Evolutionary conservation across 2,797 vertebrate genomes (phyloP), one percentile per base, ranked within the genome.

Genomic region (Peromyscus melanophrys): DNA sequence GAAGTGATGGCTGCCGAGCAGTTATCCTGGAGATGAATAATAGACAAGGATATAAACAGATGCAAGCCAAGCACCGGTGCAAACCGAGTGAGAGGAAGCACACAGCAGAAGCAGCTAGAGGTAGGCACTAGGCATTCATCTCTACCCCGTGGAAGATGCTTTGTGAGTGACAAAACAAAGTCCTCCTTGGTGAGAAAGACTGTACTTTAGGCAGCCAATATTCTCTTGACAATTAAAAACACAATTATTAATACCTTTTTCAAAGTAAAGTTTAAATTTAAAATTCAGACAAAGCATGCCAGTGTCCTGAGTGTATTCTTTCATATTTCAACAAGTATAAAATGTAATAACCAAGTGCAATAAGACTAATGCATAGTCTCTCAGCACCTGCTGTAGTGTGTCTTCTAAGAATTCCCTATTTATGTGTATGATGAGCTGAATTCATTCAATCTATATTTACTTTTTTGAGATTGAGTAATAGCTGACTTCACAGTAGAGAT

Each of bases 21-120:
- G 0, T 98, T 98, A 96, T 90, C 67, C 80, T 97, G 84, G 96
- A 94, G 97, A 93, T 98, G 95, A 98, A 98, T 98, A 98, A 98
- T 96, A 98, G 96, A 98, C 93, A 96, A 97, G 94, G 59, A 16
- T 89, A 96, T 96, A 98, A 98, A 98, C 93, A 98, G 96, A 98
- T 98, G 92, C 88, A 95, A 96, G 65, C 67, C 76, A 83, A 97
- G 93, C 65, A 97, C 76, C 14, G 94, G 96, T 96, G 94, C 93
- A 97, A 97, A 98, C 96, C 95, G 78, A 98, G 96, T 91, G 90
- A 97, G 78, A 76, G 92, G 57, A 96, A 97, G 57, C 89, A 96
- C 97, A 94, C n/a, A 94, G 81, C 95, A 88, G 34, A 69, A 77
- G 81, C 94, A 97, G 63, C 93, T 57, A 61, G 95, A 98, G 97